These are phyloP conservation scores for Aricia artaxerxes DNA, from an alignment of 2,888 invertebrate species.

Conservation along the genomic window DNA sequence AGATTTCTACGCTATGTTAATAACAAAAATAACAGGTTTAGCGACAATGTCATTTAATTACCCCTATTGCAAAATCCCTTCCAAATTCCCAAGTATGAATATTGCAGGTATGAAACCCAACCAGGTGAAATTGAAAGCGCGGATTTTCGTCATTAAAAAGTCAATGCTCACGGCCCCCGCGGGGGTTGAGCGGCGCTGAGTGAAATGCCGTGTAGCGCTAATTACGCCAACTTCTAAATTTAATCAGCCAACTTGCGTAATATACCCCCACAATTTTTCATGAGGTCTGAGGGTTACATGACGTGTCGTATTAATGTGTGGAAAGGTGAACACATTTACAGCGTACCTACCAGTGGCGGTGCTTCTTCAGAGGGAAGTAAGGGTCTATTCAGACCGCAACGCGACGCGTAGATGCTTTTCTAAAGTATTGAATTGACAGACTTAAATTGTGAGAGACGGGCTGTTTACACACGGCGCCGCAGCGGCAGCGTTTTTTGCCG, in stretches of 20 bases:
- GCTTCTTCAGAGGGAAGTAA: no score
- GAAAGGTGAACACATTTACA: not conserved
- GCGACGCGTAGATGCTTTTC: no score
- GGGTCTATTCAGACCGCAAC: no score
- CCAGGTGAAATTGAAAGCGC: constrained; percentile 35
- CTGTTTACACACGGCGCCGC: no score
- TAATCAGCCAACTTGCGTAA: constrained; percentile 76
- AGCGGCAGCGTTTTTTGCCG: no score
- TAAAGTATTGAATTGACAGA: no score
- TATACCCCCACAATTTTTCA: constrained; percentile 73
- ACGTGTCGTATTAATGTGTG: not conserved
- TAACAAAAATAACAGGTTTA: no score
- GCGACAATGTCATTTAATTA: not conserved
- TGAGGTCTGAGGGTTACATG: constrained; percentile 46
- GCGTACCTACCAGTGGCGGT: not conserved
- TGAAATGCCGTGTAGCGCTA: constrained; percentile 76
- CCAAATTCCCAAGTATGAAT: not conserved
- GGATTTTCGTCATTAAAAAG: constrained; percentile 45
- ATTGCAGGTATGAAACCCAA: not conserved
- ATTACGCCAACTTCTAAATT: constrained; percentile 79
- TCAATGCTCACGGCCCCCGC: constrained; percentile 45
- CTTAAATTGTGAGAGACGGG: no score
- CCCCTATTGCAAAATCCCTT: not conserved
- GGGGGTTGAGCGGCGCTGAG: constrained; percentile 63
- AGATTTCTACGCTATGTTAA: no score